Percentiles rank a stretch among this genome's conserved stretches.
These are phyloP conservation scores for Lagodon rhomboides DNA, from an alignment of 2,797 vertebrate genomes.

Conservation along the genomic window DNA sequence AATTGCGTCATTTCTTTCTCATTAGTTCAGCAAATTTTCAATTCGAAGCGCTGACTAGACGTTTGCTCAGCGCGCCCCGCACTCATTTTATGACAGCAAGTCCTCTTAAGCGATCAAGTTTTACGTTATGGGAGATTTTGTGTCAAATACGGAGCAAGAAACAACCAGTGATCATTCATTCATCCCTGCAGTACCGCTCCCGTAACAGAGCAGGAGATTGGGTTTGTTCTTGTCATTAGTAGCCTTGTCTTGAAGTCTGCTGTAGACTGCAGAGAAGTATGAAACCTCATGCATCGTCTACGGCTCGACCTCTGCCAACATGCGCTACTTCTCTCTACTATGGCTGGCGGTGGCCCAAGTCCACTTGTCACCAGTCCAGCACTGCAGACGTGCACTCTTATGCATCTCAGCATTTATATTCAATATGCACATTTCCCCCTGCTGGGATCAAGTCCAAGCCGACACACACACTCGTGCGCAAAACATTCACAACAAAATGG, in stretches of 20 bases:
- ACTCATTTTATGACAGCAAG: slow-evolving; percentile 38
- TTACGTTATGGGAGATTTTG: slow-evolving; percentile 57
- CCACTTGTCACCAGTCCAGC: slow-evolving; percentile 48
- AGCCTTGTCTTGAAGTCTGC: slow-evolving; percentile 39
- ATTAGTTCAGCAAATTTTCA: slow-evolving; percentile 44
- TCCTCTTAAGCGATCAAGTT: slow-evolving; percentile 60
- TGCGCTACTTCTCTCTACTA: slow-evolving; percentile 36
- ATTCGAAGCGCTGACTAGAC: slow-evolving; percentile 14
- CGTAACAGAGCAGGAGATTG: slow-evolving; percentile 40
- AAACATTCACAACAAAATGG: slow-evolving; percentile 18
- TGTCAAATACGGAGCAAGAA: slow-evolving; percentile 56
- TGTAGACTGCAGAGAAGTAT: slow-evolving; percentile 39
- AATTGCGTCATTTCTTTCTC: slow-evolving; percentile 36
- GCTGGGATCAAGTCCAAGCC: slow-evolving; percentile 14
- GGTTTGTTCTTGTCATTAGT: slow-evolving; percentile 65
- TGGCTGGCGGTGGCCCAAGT: slow-evolving; percentile 41
- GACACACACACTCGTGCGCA: slow-evolving; percentile 29
- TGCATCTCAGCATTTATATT: slow-evolving; percentile 28
- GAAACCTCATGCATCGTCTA: slow-evolving; percentile 62
- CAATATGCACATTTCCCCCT: slow-evolving; percentile 16
- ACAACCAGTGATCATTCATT: slow-evolving; percentile 51
- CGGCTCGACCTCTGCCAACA: slow-evolving; percentile 51
- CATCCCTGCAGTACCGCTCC: slow-evolving; percentile 31
- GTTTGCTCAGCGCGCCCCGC: slow-evolving; percentile 31
- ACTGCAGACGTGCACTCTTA: slow-evolving; percentile 32